Evolutionary conservation across 2,797 vertebrate species (phyloP).

Genomic region (Protonibea diacanthus): DNA sequence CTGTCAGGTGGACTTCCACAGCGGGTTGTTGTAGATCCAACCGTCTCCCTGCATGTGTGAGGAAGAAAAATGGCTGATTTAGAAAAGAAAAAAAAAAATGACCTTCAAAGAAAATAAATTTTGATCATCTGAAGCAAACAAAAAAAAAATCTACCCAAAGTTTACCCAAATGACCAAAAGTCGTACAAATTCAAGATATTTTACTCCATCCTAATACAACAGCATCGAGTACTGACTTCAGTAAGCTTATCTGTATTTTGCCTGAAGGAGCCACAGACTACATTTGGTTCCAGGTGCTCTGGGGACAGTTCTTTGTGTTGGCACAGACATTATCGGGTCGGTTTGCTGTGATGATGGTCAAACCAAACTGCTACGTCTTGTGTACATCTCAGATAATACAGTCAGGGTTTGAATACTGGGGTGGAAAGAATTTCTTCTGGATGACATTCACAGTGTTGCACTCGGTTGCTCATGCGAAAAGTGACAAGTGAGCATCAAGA

Average conservation of each 20-base stretch:
- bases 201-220: neutral
- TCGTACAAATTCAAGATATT: neutral
- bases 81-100: neutral
- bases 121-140: neutral
- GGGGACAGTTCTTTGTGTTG: neutral
- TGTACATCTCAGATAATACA: too few species aligned
- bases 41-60: conserved; percentile 87
- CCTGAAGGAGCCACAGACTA: too few species aligned
- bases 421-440: too few species aligned
- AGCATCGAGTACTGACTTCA: neutral
- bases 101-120: neutral
- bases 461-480: too few species aligned
- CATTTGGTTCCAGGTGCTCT: too few species aligned
- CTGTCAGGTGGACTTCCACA: conserved; percentile 92
- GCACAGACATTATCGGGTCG: neutral
- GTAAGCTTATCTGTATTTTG: neutral
- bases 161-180: neutral
- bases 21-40: conserved; percentile 91
- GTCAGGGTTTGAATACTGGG: too few species aligned
- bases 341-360: neutral
- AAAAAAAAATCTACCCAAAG: neutral
- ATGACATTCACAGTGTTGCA: neutral
- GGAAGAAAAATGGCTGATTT: neutral
- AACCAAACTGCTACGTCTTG: neutral
- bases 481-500: too few species aligned